Percentiles rank a stretch among this genome's conserved stretches.
These are phyloP conservation scores for Haliaeetus leucogaster DNA, from an alignment of 2,113 vertebrate genomes.

Conservation along the genomic window DNA sequence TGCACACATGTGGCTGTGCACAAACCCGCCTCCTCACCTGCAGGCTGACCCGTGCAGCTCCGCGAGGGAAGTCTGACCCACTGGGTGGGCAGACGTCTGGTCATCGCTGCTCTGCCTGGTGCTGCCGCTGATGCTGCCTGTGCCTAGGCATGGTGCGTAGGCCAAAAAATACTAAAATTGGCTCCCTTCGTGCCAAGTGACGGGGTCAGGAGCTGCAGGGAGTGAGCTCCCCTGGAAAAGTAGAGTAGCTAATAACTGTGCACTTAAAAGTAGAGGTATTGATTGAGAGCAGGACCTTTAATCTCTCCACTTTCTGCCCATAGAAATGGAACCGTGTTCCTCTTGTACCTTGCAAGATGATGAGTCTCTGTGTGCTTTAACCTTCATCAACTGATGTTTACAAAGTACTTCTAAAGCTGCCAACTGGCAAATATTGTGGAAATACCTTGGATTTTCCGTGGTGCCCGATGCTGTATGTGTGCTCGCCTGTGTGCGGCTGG, in stretches of 20 bases:
- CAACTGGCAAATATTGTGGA: not conserved
- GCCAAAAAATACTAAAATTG: not conserved
- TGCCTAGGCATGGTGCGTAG: fast-evolving
- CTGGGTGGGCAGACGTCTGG: fast-evolving
- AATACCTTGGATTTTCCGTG: not conserved
- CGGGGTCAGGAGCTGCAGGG: not conserved
- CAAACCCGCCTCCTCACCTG: not conserved
- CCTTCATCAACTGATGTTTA: not conserved
- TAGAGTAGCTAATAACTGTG: not conserved
- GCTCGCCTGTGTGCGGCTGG: not conserved
- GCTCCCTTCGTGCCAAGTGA: not conserved
- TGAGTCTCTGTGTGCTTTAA: not conserved
- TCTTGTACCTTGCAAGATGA: not conserved
- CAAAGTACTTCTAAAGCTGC: not conserved
- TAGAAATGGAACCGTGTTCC: not conserved
- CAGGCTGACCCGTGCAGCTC: fast-evolving
- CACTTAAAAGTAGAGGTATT: not conserved
- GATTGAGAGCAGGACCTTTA: not conserved
- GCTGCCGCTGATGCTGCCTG: not conserved
- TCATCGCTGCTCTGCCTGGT: fast-evolving
- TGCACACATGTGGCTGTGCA: fast-evolving
- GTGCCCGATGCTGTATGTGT: not conserved
- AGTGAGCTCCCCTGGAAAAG: not conserved
- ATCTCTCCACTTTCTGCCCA: not conserved
- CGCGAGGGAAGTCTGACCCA: fast-evolving